Base-by-base conservation (phyloP, 1,140 invertebrate species). In the Philotrypesis tridentata region DNA sequence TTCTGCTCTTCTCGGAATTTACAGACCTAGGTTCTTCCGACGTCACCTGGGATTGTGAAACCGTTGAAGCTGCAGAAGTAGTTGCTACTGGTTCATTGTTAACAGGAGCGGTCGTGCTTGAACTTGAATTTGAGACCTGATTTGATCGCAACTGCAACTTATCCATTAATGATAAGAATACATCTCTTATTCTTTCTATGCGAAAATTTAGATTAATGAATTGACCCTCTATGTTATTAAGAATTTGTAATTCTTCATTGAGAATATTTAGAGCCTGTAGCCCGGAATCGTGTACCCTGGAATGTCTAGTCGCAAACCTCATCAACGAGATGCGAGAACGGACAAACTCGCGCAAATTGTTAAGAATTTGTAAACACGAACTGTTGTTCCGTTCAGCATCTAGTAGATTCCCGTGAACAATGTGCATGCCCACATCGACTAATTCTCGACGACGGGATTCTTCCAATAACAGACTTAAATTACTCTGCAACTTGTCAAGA, bases 201-300 rank as follows among this genome's bases (percentile, higher is more conserved):
- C 86, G 83, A 9, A 84, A 83, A 43, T 82, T 87, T 3, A 79
- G 85, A 31, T 82, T 86, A 14, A 81, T 85, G 11, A 88, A 83
- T 43, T 85, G 84, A 1, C 82, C 77, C 31, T 89, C 86, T 80
- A 88, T 85, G 48, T 86, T 84, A 23, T 86, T 86, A 12, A 89
- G 70, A 9, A 78, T 80, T 17, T 84, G 85, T 9, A 89, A 84
- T 40, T 89, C 87, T 21, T 87, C 79, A 8, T 84, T 87, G 9
- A 88, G 7, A 48, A 82, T 81, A 11, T 85, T 86, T 9, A 85
- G 72, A 14, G 76, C 12, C 29, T 85, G 84, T 0, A 83, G 60
- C 9, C 84, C 74, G 2, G 77, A 29, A 43, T 85, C 77, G 79
- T 31, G 55, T 72, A 11, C 7, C 12, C n/a, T n/a, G n/a, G n/a